Evolutionary conservation across 1,140 invertebrate genomes (phyloP), one percentile per base, ranked within the genome.

Genomic region (Drosophila tani): DNA sequence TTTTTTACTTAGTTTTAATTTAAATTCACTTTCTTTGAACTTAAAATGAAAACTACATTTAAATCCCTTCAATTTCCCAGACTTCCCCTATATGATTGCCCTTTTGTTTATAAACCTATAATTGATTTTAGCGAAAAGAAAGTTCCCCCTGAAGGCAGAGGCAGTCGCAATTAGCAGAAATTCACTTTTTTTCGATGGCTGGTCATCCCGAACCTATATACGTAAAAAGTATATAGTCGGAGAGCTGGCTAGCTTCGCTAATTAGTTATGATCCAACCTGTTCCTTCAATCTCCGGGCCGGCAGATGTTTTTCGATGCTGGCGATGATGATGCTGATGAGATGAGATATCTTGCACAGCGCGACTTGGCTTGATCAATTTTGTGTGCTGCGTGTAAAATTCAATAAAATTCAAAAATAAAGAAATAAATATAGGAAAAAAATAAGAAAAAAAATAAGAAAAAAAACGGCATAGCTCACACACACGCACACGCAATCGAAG

Each of bases 391-490:
- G 63, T 69, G 70, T 81, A 59, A 75, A 81, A 76, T 63, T 68
- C 51, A 67, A 63, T 82, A 32, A 45, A 41, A 43, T 38, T 11
- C 32, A 32, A 32, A 41, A 64, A 15, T 40, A 57, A 40, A 40
- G 24, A 63, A 35, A 62, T 53, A 62, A 21, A 45, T 45, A 58
- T 41, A 21, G 7, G 15, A 14, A 19, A 19, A 43, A 56, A 45
- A 46, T 24, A 7, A 46, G 2, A 68, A 58, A 29, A 55, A 71
- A 69, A 74, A 71, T 69, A 79, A 68, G 53, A 29, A 55, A 71
- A 69, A 74, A 71, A 77, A 79, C 79, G 79, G 82, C 74, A 77
- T 73, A 58, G 56, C 56, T 40, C 62, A 75, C 63, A 56, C 60
- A 66, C 60, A 74, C 53, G 73, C 69, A 79, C 49, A 49, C 65